Evolutionary conservation across 2,888 invertebrate species (phyloP), one percentile per base, ranked within the genome.

Genomic region (Athalia rosae): DNA sequence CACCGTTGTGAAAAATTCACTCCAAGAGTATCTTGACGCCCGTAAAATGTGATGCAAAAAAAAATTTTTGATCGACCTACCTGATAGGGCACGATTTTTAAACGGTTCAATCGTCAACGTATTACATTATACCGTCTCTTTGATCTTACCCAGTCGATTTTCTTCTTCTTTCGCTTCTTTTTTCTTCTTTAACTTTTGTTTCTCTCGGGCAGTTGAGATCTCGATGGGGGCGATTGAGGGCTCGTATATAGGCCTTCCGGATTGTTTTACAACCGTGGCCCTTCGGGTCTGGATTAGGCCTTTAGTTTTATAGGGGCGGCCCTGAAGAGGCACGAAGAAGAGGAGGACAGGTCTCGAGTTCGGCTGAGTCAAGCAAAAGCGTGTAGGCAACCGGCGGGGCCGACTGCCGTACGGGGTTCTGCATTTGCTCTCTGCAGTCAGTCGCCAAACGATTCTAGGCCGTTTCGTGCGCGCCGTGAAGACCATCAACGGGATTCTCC

Each of bases 341-440:
- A 62, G 48, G 77, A 69, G 71, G 77, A 71, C 77, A 73, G 73
- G 77, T 77, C 77, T 77, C 77, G 63, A 62, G 71, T 77, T 77
- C 69, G 77, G 73, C 71, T 71, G 77, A 77, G 77, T 69, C 61
- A 73, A 69, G 73, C 77, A 77, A 77, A 76, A 76, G 63, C 63
- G 62, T 77, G 28, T 28, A 28, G 69, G 77, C 73, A 61, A 74
- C 73, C 73, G 73, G 73, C 73, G 73, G 47, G 73, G 73, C 28
- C 61, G 73, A 74, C 73, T 61, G 73, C 73, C 73, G 73, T 61
- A 28, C 61, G 73, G 73, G 61, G 73, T 74, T 74, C 73, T 74
- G 73, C 73, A 74, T 74, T 74, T 61, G 73, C 73, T 74, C 73
- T 56, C 69, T 53, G 43, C 69, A 58, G 56, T 53, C 69, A 74